Base-by-base conservation (phyloP, 2,888 invertebrate genomes). In the Melanophora roralis region DNA sequence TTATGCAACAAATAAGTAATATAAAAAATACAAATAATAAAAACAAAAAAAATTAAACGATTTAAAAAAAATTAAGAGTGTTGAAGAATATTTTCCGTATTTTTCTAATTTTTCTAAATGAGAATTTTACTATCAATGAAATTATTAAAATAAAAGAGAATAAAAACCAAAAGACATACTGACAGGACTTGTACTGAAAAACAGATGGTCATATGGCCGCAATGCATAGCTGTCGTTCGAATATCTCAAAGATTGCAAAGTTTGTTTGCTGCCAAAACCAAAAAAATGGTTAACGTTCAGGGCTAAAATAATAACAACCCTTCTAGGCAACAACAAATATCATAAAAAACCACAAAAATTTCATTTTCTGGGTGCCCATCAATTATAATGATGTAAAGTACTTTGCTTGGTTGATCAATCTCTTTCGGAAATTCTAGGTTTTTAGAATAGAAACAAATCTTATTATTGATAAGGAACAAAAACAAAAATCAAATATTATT, bases 381-480 rank as follows among this genome's bases (percentile, higher is more conserved):
- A 27, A 23, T 36, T n/a, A n/a, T n/a, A 27, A 16, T 49, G 21
- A 51, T 53, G 16, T 40, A 45, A 45, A 34, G 8, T 12, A 12
- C 16, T 16, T 38, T 32, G 12, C 49, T 3, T 6, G 27, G 27
- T 27, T 27, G 6, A 27, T 57, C 19, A 49, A 82, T 84, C 79
- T 81, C 80, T 74, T 78, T 73, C 57, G 47, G 83, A 83, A 84
- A 84, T 38, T 83, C 83, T 83, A 83, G 83, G 83, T 83, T 83
- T 84, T 84, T 84, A 84, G 83, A 83, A 83, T 83, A 84, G 72
- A 72, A 51, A 12, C 19, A 34, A 84, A 84, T 84, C 83, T 78
- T 84, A 83, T 84, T 85, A 81, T 82, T 83, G 83, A 84, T 83
- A 81, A 83, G 83, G 83, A 83, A 83, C 83, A 83, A 80, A 82